Conservation (phyloP, 2,888 invertebrate genomes). For the Troides helena region DNA sequence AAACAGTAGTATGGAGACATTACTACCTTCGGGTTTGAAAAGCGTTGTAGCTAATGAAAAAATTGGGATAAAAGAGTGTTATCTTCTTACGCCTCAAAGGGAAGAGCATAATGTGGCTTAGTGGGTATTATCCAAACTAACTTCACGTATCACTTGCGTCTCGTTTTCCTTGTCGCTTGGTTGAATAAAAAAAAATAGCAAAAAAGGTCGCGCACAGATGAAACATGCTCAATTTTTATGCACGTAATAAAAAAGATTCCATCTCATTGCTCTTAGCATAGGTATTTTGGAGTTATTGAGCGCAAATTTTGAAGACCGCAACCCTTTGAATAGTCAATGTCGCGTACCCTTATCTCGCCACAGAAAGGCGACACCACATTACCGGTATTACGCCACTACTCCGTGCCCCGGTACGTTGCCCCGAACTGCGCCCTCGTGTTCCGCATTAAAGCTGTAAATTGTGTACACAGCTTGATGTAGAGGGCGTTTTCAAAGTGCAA, state of each 20-base stretch:
- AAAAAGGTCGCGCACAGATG: background rate
- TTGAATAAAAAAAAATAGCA: background rate
- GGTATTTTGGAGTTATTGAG: conserved; percentile 76
- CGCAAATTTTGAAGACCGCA: conserved; percentile 79
- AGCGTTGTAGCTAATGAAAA: no score
- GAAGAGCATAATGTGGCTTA: no score
- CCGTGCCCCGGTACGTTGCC: conserved; percentile 37
- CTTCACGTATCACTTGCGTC: no score
- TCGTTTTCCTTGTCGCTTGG: no score
- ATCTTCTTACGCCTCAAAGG: no score
- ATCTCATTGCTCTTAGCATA: conserved; percentile 45
- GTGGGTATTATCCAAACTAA: no score
- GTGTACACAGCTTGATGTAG: conserved; percentile 61
- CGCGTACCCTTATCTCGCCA: conserved; percentile 79
- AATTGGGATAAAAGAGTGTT: no score
- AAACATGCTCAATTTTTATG: conserved; percentile 18
- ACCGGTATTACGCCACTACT: conserved; percentile 73
- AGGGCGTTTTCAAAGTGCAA: conserved; percentile 77
- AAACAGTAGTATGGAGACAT: no score
- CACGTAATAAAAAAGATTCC: conserved; percentile 24
- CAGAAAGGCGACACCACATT: conserved; percentile 80
- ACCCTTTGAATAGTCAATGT: conserved; percentile 81
- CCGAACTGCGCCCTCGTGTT: conserved; percentile 55
- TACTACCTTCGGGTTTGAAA: no score
- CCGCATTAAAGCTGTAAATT: conserved; percentile 61